phyloP scores from a whole-genome alignment of 2,113 vertebrate species.

The Xerus inauris region DNA sequence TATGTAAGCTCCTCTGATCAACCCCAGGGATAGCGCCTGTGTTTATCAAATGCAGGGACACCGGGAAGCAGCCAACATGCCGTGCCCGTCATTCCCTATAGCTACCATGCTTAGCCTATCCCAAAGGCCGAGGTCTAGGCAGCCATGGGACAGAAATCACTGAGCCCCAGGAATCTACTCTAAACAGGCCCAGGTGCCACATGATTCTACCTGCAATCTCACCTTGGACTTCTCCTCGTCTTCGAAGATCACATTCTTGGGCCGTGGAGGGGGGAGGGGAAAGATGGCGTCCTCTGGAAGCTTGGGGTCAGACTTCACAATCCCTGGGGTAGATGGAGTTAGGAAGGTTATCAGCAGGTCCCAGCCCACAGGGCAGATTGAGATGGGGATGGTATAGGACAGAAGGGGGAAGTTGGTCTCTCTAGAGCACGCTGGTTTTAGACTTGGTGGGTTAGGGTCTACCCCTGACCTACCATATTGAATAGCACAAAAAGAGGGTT shows the following conservation, averaged over 20 bases:
- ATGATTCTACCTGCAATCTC: slow-evolving; percentile 24
- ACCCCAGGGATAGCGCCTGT: not conserved
- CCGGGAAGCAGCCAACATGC: rapidly evolving
- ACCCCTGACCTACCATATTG: not conserved
- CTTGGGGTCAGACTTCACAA: slow-evolving; percentile 95
- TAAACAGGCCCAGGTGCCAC: not conserved
- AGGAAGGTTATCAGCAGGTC: not conserved
- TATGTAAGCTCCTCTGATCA: not conserved
- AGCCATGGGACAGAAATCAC: not conserved
- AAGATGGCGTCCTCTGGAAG: slow-evolving; percentile 91
- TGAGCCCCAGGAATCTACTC: not conserved
- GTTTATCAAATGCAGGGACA: not conserved
- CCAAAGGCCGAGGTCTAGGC: not conserved
- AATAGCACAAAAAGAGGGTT: not conserved
- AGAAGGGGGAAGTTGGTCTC: not conserved
- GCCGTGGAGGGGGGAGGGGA: slow-evolving; percentile 89
- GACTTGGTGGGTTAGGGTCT: not conserved
- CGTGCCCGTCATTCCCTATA: rapidly evolving
- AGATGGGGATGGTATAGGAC: rapidly evolving
- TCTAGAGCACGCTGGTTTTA: not conserved
- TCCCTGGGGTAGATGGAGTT: slow-evolving; percentile 87
- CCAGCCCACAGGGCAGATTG: not conserved
- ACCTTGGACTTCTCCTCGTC: slow-evolving; percentile 99
- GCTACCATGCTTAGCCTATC: not conserved
- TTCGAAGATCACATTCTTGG: slow-evolving; percentile 95